phyloP scores from a whole-genome alignment of 2,113 vertebrate species.

The Chionis minor region DNA sequence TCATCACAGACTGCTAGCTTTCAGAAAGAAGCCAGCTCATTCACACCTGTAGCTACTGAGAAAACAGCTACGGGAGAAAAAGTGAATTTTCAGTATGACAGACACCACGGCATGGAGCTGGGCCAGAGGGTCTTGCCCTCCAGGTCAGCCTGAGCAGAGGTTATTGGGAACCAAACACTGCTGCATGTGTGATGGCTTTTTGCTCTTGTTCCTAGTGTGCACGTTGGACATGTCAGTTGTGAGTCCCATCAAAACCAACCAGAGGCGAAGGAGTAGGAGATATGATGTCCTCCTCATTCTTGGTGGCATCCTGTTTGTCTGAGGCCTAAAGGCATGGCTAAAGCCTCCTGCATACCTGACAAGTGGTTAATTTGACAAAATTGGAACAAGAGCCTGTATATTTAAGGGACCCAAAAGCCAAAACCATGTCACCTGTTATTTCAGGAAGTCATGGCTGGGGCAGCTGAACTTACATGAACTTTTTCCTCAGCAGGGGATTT shows the following conservation, averaged over 20 bases:
- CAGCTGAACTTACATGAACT: background rate
- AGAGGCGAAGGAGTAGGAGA: background rate
- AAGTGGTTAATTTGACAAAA: background rate
- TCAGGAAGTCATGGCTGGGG: background rate
- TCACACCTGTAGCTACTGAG: background rate
- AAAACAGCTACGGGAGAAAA: background rate
- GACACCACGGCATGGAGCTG: background rate
- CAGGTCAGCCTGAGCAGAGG: background rate
- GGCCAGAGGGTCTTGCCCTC: background rate
- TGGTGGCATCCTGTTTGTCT: background rate
- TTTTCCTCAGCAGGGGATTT: background rate
- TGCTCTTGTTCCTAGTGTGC: background rate
- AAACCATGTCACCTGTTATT: background rate
- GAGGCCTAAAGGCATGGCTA: background rate
- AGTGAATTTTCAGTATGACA: background rate
- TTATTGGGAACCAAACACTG: background rate
- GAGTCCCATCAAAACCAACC: background rate
- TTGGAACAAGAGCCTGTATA: background rate
- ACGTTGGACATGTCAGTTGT: background rate
- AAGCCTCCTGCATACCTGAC: background rate
- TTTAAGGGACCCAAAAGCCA: background rate
- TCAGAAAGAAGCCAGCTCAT: background rate
- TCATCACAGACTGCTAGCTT: background rate
- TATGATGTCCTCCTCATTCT: background rate
- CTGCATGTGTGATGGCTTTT: background rate